phyloP scores from a whole-genome alignment of 30 jellyfish, hydroid and myxozoan species.

The Hydractinia echinata region DNA sequence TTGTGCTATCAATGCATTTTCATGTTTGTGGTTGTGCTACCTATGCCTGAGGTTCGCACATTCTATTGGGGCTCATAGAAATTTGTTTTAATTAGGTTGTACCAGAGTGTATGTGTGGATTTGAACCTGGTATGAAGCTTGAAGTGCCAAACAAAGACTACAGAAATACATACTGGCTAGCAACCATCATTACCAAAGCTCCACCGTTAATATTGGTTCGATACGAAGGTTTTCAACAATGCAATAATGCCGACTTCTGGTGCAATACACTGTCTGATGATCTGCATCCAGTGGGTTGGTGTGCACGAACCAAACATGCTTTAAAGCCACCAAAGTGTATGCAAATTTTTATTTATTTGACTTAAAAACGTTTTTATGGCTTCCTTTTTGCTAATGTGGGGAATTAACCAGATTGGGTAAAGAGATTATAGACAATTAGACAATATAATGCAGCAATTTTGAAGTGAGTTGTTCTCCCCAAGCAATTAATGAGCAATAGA shows the following conservation, averaged over 20 bases:
- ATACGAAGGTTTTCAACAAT: conserved; percentile 82
- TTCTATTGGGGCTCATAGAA: background rate
- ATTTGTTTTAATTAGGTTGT: conserved; percentile 34
- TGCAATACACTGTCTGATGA: conserved; percentile 69
- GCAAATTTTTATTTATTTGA: background rate
- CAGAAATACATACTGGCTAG: conserved; percentile 82
- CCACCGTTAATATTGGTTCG: conserved; percentile 80
- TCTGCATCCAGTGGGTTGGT: conserved; percentile 97
- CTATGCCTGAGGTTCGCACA: no score
- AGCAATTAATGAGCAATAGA: no score
- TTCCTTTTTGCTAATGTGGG: no score
- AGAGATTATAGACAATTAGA: no score
- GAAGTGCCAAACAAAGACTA: conserved; percentile 87
- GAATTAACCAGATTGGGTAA: no score
- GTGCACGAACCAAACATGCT: conserved; percentile 87
- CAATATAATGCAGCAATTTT: no score
- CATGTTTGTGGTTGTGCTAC: no score
- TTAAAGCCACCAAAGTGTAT: conserved; percentile 84
- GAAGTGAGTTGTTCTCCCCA: no score
- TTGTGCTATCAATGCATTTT: no score
- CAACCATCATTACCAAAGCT: conserved; percentile 68
- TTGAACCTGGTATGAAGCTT: conserved; percentile 90
- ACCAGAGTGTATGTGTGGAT: conserved; percentile 74
- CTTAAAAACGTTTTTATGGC: no score
- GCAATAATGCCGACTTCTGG: conserved; percentile 84